phyloP scores from a whole-genome alignment of 2,797 vertebrate species.

The Manis javanica region DNA sequence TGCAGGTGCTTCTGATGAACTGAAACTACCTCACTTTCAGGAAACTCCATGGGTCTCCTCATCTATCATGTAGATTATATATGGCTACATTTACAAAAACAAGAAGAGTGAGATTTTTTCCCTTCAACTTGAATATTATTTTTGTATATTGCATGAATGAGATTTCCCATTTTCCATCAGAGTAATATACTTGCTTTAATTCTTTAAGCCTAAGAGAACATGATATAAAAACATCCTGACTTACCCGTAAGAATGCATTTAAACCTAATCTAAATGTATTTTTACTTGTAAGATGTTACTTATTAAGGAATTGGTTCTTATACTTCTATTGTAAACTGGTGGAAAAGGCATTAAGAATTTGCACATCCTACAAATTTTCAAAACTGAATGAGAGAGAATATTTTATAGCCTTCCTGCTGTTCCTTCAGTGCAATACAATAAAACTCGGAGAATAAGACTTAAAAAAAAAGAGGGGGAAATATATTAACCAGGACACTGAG shows the following conservation, averaged over 20 bases:
- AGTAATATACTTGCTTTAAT: slow-evolving; percentile 82
- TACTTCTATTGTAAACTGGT: slow-evolving; percentile 71
- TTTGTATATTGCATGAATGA: slow-evolving; percentile 81
- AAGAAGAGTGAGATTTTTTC: slow-evolving; percentile 52
- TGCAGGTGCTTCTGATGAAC: slow-evolving; percentile 75
- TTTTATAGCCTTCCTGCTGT: slow-evolving; percentile 85
- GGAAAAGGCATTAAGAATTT: slow-evolving; percentile 80
- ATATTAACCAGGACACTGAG: too few species aligned
- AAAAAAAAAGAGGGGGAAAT: background rate
- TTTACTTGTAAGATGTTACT: slow-evolving; percentile 78
- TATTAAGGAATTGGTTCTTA: slow-evolving; percentile 73
- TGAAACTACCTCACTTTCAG: slow-evolving; percentile 68
- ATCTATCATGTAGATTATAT: slow-evolving; percentile 78
- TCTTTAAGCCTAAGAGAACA: slow-evolving; percentile 72
- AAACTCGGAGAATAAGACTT: slow-evolving; percentile 81
- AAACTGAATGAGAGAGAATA: slow-evolving; percentile 74
- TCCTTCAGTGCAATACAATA: slow-evolving; percentile 87
- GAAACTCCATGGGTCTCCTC: slow-evolving; percentile 47
- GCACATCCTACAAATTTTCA: slow-evolving; percentile 78
- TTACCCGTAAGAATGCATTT: slow-evolving; percentile 80
- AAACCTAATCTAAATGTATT: slow-evolving; percentile 78
- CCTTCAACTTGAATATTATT: slow-evolving; percentile 69
- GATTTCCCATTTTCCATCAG: slow-evolving; percentile 73
- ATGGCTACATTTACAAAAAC: slow-evolving; percentile 74
- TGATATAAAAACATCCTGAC: slow-evolving; percentile 72